A percentile compares a stretch with the other conserved stretches of the same genome.
Conservation (phyloP, 2,888 invertebrate species). For the Eristalis intricaria region DNA sequence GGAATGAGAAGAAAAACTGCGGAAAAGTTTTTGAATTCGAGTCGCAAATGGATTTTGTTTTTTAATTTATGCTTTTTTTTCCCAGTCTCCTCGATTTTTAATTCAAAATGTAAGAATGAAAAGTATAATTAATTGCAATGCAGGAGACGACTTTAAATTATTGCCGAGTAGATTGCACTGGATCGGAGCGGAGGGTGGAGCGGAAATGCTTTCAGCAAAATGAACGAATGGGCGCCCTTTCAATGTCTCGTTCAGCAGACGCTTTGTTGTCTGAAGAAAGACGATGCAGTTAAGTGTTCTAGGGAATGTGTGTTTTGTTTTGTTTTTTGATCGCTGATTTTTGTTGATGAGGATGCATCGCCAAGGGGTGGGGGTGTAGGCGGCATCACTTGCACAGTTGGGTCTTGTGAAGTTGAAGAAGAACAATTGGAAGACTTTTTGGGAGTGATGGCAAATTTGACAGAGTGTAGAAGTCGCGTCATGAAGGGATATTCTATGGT, state of each 20-base stretch:
- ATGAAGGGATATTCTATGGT: too few species aligned
- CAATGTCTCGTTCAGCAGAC: not conserved
- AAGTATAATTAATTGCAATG: slow-evolving; percentile 61
- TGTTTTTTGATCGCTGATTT: too few species aligned
- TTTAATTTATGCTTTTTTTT: slow-evolving; percentile 14
- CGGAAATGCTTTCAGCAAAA: not conserved
- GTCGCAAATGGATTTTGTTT: slow-evolving; percentile 61
- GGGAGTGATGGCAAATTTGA: too few species aligned
- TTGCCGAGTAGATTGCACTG: slow-evolving; percentile 6
- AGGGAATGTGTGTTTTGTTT: not conserved
- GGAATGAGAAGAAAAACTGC: slow-evolving; percentile 13
- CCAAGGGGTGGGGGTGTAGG: too few species aligned
- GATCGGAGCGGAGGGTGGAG: not conserved
- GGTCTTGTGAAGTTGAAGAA: too few species aligned
- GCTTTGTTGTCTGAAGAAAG: not conserved
- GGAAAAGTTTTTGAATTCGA: slow-evolving; percentile 51
- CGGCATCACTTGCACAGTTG: too few species aligned
- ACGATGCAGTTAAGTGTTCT: not conserved
- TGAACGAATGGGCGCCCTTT: not conserved
- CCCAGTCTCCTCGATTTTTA: slow-evolving; percentile 21
- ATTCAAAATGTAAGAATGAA: slow-evolving; percentile 46
- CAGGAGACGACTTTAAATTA: slow-evolving; percentile 21
- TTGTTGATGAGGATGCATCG: too few species aligned
- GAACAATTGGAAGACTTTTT: too few species aligned
- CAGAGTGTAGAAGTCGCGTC: too few species aligned